Conservation (phyloP, 2,888 invertebrate genomes). For the Euplexia lucipara region DNA sequence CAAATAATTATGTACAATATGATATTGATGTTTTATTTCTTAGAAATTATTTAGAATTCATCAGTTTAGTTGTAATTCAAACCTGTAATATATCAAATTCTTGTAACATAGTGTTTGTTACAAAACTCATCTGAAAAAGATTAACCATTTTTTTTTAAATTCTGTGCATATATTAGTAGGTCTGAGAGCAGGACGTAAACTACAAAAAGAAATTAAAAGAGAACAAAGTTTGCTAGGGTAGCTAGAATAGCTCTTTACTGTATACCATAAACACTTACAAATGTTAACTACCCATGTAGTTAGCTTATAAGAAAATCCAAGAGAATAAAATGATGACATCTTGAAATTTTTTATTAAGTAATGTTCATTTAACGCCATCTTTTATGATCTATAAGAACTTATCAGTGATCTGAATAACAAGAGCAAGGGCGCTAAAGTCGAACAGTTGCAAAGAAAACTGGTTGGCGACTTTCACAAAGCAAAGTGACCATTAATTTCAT, state of each 20-base stretch:
- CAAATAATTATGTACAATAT: neutral
- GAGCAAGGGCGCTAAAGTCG: slow-evolving; percentile 18
- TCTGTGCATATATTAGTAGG: too few species aligned
- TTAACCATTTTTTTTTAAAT: too few species aligned
- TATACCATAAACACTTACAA: too few species aligned
- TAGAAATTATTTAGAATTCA: neutral
- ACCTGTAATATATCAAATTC: too few species aligned
- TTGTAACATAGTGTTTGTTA: too few species aligned
- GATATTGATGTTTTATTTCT: neutral
- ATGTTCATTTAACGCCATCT: slow-evolving; percentile 39
- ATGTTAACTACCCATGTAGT: too few species aligned
- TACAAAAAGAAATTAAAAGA: too few species aligned
- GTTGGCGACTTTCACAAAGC: slow-evolving; percentile 44
- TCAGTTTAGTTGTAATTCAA: neutral
- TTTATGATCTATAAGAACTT: slow-evolving; percentile 12
- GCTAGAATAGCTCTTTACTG: too few species aligned
- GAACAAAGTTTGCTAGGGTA: too few species aligned
- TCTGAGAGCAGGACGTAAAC: too few species aligned
- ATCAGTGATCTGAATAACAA: slow-evolving; percentile 9
- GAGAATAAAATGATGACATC: neutral
- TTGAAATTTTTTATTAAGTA: neutral
- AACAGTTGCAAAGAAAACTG: slow-evolving; percentile 25
- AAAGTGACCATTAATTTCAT: slow-evolving; percentile 42
- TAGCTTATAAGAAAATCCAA: neutral
- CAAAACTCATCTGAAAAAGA: too few species aligned